Conservation (phyloP, 92 coral and sea anemone genomes). For the Bergia puertoricense region DNA sequence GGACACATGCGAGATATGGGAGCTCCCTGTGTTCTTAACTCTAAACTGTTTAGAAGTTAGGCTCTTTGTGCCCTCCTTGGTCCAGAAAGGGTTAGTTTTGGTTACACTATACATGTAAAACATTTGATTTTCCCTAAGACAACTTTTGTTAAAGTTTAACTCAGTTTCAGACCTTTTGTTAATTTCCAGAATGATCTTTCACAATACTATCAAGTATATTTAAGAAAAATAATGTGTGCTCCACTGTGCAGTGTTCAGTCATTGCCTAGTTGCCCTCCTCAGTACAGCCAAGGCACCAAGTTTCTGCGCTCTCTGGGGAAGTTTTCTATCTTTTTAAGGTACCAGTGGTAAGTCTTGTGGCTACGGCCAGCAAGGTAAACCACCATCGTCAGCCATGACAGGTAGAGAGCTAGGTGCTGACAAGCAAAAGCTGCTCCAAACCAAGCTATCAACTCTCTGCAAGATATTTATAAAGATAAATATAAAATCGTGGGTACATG, state of each 20-base stretch:
- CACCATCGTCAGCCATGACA: constrained; percentile 76
- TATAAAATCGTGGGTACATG: neutral
- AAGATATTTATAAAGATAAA: neutral
- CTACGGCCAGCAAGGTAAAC: constrained; percentile 83
- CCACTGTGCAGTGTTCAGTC: neutral
- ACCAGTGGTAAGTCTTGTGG: constrained; percentile 85
- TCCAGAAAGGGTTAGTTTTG: no score
- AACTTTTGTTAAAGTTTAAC: no score
- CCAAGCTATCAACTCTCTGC: constrained; percentile 86
- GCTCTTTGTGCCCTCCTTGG: no score
- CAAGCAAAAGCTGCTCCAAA: constrained; percentile 75
- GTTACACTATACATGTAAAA: no score
- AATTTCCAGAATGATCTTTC: no score
- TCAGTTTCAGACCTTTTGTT: no score
- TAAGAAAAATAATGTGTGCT: neutral
- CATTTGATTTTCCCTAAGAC: no score
- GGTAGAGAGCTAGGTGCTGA: constrained; percentile 69
- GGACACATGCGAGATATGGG: no score
- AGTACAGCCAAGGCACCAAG: constrained; percentile 72
- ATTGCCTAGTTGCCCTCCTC: neutral
- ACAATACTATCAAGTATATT: no score
- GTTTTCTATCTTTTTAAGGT: constrained; percentile 73
- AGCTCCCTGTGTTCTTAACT: no score
- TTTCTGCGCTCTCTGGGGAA: constrained; percentile 76
- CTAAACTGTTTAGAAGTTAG: no score